These are phyloP conservation scores for Clavelina lepadiformis DNA, from an alignment of 23 tunicate species.

Conservation along the genomic window DNA sequence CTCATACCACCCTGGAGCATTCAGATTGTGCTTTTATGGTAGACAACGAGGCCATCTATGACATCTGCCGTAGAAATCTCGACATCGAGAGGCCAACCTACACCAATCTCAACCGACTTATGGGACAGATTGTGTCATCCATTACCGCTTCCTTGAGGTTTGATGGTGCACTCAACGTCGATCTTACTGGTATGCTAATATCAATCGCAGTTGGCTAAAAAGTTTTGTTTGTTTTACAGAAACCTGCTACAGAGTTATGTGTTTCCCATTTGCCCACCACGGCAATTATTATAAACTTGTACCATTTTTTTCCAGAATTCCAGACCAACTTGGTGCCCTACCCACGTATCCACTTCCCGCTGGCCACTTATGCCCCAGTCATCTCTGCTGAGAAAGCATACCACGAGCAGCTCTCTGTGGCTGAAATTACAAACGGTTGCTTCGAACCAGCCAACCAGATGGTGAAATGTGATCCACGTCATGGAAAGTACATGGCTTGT, in stretches of 20 bases:
- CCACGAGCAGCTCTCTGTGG: conserved; percentile 43
- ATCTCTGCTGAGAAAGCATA: conserved; percentile 56
- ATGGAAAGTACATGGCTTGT: conserved; percentile 65
- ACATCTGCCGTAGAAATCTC: conserved; percentile 14
- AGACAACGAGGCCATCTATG: conserved; percentile 29
- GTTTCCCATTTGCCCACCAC: too few species aligned
- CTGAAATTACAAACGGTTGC: conserved; percentile 44
- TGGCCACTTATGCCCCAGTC: conserved; percentile 66
- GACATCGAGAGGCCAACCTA: conserved; percentile 49
- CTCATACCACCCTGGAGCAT: conserved; percentile 43
- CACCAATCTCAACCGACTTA: conserved; percentile 35
- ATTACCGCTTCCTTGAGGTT: conserved; percentile 76
- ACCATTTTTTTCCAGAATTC: too few species aligned
- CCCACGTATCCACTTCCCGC: conserved; percentile 71
- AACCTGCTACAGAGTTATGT: too few species aligned
- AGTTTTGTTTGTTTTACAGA: too few species aligned
- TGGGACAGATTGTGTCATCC: conserved; percentile 58
- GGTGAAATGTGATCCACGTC: conserved; percentile 57
- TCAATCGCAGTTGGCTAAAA: too few species aligned
- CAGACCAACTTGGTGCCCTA: conserved; percentile 71
- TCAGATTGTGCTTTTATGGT: conserved; percentile 45
- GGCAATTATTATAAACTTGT: too few species aligned
- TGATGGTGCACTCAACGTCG: conserved; percentile 68
- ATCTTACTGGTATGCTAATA: too few species aligned
- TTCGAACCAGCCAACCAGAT: conserved; percentile 39